Percentiles rank a stretch among this genome's conserved stretches.
Conservation (phyloP, 64 coral and sea anemone genomes). For the Orbicella faveolata region DNA sequence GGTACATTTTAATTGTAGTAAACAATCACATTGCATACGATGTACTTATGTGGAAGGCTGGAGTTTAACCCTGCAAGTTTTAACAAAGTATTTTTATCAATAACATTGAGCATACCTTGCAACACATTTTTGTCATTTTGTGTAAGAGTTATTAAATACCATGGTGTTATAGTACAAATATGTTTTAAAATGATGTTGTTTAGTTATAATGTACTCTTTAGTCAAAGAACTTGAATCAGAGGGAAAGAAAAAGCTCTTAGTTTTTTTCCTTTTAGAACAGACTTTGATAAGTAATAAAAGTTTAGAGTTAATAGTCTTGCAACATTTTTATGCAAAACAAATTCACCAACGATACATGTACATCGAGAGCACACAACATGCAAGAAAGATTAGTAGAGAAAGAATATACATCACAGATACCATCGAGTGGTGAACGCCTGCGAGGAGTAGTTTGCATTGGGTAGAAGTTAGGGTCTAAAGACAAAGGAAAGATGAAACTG, state of each 20-base stretch:
- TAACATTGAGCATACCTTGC: too few species aligned
- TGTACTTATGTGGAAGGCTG: too few species aligned
- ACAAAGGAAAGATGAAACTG: conserved; percentile 9
- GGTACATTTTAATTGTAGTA: too few species aligned
- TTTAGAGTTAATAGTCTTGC: too few species aligned
- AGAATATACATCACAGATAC: conserved; percentile 19
- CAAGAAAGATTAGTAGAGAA: conserved; percentile 29
- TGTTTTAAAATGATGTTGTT: too few species aligned
- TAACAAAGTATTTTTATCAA: too few species aligned
- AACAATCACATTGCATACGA: too few species aligned
- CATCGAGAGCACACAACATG: neutral
- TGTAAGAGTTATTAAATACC: too few species aligned
- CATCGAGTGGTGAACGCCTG: conserved; percentile 36
- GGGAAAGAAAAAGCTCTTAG: neutral
- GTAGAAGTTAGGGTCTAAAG: conserved; percentile 23
- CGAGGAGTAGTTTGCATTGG: conserved; percentile 32
- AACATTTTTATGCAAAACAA: neutral
- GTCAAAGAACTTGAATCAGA: neutral
- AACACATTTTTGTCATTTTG: too few species aligned
- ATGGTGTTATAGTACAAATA: too few species aligned
- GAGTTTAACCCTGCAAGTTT: too few species aligned
- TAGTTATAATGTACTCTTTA: neutral
- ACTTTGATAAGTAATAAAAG: too few species aligned
- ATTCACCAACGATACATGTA: neutral
- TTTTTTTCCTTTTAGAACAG: neutral